A percentile compares a stretch with the other conserved stretches of the same genome.
Evolutionary conservation across 2,888 invertebrate genomes (phyloP).

Genomic region (Nineta flava): DNA sequence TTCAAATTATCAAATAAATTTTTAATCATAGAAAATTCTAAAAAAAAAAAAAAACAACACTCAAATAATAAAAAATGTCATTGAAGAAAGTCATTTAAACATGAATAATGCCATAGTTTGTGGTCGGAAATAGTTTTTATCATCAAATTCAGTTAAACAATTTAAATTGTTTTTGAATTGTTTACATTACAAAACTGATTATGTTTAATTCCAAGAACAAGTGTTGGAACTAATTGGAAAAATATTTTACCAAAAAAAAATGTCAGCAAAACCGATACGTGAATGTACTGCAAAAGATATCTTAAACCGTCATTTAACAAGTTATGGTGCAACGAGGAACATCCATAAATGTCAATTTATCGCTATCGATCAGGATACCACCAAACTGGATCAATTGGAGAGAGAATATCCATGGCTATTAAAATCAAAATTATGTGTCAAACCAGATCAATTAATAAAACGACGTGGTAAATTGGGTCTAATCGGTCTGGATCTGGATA

Average conservation of each 20-base stretch:
- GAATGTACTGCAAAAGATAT: slow-evolving; percentile 90
- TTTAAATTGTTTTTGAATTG: no score
- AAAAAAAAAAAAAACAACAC: no score
- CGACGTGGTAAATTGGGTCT: slow-evolving; percentile 89
- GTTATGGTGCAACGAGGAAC: slow-evolving; percentile 47
- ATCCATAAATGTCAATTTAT: slow-evolving; percentile 67
- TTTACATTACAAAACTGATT: no score
- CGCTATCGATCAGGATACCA: slow-evolving; percentile 56
- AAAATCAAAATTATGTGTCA: slow-evolving; percentile 82
- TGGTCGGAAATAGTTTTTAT: no score
- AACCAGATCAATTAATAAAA: slow-evolving; percentile 98
- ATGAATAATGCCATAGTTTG: no score
- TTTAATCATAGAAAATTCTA: no score
- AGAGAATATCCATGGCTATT: slow-evolving; percentile 75
- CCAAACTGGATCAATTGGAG: slow-evolving; percentile 61
- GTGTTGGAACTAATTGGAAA: no score
- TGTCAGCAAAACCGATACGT: slow-evolving; percentile 94
- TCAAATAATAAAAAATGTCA: no score
- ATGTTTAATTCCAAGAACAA: no score
- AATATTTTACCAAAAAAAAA: slow-evolving; percentile 22
- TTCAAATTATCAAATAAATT: no score
- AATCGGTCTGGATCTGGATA: slow-evolving; percentile 82
- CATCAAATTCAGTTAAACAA: no score
- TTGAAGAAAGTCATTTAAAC: no score
- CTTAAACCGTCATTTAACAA: slow-evolving; percentile 62